A percentile compares a stretch with the other conserved stretches of the same genome.
These are phyloP conservation scores for Tetramorium bicarinatum DNA, from an alignment of 2,888 invertebrate genomes.

Conservation along the genomic window DNA sequence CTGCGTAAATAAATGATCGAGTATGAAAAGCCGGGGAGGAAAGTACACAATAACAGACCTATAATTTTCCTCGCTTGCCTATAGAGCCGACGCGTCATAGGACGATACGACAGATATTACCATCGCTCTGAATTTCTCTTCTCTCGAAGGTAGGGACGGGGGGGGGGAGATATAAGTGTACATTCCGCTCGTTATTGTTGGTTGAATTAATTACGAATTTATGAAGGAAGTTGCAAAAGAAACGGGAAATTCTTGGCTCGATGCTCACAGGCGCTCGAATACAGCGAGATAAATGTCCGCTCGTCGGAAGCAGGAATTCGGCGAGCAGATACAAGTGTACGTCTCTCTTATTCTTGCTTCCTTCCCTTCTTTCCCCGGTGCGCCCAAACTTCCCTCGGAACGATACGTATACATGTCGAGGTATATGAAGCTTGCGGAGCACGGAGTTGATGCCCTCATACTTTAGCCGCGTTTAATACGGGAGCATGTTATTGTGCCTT, in stretches of 20 bases:
- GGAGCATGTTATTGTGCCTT: conserved; percentile 72
- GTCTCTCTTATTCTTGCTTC: conserved; percentile 67
- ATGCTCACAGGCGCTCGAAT: conserved; percentile 30
- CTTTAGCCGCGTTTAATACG: conserved; percentile 70
- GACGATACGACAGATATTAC: conserved; percentile 47
- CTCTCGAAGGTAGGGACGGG: neutral
- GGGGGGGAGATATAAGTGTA: conserved; percentile 4
- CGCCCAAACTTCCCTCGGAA: conserved; percentile 62
- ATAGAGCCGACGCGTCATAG: conserved; percentile 40
- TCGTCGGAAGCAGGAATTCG: conserved; percentile 56
- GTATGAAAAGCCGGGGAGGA: conserved; percentile 59
- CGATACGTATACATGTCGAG: conserved; percentile 64
- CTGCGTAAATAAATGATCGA: conserved; percentile 69
- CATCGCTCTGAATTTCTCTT: neutral
- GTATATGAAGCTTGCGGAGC: conserved; percentile 67
- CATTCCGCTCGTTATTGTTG: conserved; percentile 42
- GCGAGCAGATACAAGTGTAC: conserved; percentile 55
- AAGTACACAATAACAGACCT: conserved; percentile 65
- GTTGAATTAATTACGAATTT: conserved; percentile 52
- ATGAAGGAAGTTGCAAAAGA: conserved; percentile 44
- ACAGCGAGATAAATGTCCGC: conserved; percentile 27
- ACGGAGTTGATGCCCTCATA: conserved; percentile 51
- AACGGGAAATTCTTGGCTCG: conserved; percentile 27
- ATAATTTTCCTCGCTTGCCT: conserved; percentile 66
- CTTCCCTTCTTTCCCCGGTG: neutral